phyloP scores from a whole-genome alignment of 2,113 vertebrate species.

The Varanus komodoensis region DNA sequence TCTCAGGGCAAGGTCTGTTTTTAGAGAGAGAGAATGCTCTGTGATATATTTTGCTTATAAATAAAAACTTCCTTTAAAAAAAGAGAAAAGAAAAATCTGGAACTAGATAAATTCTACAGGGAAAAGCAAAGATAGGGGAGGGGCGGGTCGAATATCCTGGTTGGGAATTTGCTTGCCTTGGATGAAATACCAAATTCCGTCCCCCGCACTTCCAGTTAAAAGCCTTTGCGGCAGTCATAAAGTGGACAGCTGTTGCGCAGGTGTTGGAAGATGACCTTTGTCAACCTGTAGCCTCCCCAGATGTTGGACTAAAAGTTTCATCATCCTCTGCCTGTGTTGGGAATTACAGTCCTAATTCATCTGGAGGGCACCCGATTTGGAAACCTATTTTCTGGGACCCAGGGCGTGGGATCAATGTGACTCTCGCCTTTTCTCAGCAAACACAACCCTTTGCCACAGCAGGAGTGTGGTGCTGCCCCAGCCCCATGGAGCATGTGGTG shows the following conservation, averaged over 20 bases:
- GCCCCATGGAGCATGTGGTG: not conserved
- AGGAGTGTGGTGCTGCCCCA: not conserved
- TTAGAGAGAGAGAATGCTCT: slow-evolving; percentile 14
- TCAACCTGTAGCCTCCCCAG: not conserved
- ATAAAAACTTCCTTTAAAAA: slow-evolving; percentile 15
- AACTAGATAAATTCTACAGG: not conserved
- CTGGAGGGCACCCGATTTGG: too few relatives aligned
- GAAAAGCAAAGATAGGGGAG: too few relatives aligned
- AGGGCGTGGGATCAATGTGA: too few relatives aligned
- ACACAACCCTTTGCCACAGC: not conserved
- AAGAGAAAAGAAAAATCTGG: not conserved
- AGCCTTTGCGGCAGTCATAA: not conserved
- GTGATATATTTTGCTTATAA: slow-evolving; percentile 44
- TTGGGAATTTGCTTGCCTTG: not conserved
- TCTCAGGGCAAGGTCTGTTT: slow-evolving; percentile 25
- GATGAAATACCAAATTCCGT: not conserved
- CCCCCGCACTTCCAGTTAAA: not conserved
- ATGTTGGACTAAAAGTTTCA: not conserved
- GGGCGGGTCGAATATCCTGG: not conserved
- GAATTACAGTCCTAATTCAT: too few relatives aligned
- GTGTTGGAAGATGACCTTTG: not conserved
- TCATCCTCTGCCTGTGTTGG: too few relatives aligned
- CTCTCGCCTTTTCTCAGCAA: not conserved
- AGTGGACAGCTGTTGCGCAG: not conserved
- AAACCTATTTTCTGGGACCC: too few relatives aligned